Evolutionary conservation across 2,888 invertebrate species (phyloP), one percentile per base, ranked within the genome.

Genomic region (Halocaridina rubra): DNA sequence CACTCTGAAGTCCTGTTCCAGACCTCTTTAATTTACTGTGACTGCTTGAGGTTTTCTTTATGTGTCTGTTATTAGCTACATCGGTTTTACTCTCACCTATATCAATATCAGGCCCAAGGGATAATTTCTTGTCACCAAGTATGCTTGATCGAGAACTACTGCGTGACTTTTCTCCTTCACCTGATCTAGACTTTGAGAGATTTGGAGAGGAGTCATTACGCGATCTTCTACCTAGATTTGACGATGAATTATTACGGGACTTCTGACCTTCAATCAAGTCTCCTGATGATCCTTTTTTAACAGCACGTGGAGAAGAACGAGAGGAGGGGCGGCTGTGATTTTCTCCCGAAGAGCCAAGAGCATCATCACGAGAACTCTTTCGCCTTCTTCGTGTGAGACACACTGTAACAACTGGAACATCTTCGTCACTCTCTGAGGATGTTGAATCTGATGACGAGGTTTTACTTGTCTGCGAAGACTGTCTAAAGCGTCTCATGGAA

Each of bases 81-180:
- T 72, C 76, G 22, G 77, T 19, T 59, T 67, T 77, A 7, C 69
- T 67, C 53, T 88, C 88, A 8, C 84, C 86, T n/a, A 80, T 80
- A 71, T 88, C 86, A 30, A 86, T 81, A 33, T 88, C 86, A 2
- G 84, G 85, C 5, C 82, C 85, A 4, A 87, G 67, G 16, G 85
- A 64, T 8, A 87, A 71, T 13, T 81, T 81, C 32, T 75, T 80
- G 5, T 82, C 87, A 24, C 61, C 81, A 4, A 86, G 67, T 5
- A 84, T 30, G 46, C 78, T 81, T 64, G 53, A 67, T 39, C 81
- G 61, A 10, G 82, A 82, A n/a, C 61, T 79, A 57, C 76, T 82
- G 64, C 80, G 33, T 0, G 86, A 82, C 27, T 75, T 80, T 16
- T 69, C 86, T 32, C 30, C 67, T 27, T 84, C 82, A 8, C 84